Percentiles rank a stretch among this genome's conserved stretches.
phyloP scores from a whole-genome alignment of 2,113 vertebrate genomes.

The Chinchilla lanigera region DNA sequence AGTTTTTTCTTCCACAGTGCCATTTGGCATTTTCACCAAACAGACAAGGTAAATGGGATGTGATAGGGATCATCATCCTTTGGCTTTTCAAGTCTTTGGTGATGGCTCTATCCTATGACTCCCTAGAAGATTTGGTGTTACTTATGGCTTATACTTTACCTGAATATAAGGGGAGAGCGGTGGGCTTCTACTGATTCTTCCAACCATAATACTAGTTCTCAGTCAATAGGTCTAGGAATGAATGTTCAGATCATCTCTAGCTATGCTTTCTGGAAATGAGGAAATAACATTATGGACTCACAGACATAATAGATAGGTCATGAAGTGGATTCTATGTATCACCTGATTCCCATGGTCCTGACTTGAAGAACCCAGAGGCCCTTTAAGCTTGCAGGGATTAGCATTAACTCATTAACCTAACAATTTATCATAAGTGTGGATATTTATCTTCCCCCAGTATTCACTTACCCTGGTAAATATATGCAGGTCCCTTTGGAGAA shows the following conservation, averaged over 20 bases:
- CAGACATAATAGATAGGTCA: neutral
- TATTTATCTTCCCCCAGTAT: neutral
- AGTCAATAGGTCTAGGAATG: neutral
- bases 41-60: neutral
- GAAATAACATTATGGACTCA: neutral
- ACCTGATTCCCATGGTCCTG: neutral
- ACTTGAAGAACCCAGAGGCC: neutral
- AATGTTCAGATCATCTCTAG: neutral
- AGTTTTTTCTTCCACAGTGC: neutral
- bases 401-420: neutral
- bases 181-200: neutral
- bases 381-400: neutral
- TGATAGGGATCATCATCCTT: neutral
- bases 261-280: neutral
- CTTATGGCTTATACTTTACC: neutral
- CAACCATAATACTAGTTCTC: neutral
- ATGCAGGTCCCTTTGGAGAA: neutral
- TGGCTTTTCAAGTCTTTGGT: neutral
- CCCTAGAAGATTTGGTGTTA: neutral
- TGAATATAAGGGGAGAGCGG: neutral
- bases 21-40: neutral
- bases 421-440: neutral
- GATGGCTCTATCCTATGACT: neutral
- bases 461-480: neutral
- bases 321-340: neutral